phyloP scores from a whole-genome alignment of 2,888 invertebrate species.

The Automeris io region DNA sequence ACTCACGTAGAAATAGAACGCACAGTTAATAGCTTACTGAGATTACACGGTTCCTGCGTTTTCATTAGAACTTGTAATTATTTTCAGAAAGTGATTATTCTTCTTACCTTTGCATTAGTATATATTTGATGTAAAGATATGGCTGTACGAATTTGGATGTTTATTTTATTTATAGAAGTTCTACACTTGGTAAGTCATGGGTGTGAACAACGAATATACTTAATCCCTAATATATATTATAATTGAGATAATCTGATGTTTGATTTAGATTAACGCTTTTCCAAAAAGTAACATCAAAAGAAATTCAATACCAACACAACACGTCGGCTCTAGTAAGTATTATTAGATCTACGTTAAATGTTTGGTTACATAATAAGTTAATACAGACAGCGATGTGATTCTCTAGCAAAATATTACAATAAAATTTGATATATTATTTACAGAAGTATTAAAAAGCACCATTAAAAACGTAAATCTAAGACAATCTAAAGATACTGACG shows the following conservation, averaged over 20 bases:
- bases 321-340: not conserved
- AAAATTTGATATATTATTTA: not conserved
- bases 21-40: conserved; percentile 16
- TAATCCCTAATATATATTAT: not conserved
- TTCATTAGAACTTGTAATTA: conserved; percentile 39
- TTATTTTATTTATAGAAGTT: conserved; percentile 1
- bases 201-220: not conserved
- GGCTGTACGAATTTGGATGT: not conserved
- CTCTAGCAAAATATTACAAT: not conserved
- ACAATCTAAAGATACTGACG: not conserved
- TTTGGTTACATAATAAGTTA: too few relatives aligned
- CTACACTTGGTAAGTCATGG: not conserved
- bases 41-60: conserved; percentile 44
- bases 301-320: not conserved
- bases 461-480: not conserved
- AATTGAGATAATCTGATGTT: not conserved
- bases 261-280: not conserved
- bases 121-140: conserved; percentile 1
- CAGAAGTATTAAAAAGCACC: not conserved
- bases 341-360: not conserved
- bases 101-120: conserved; percentile 6
- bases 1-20: not conserved
- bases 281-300: not conserved
- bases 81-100: conserved; percentile 22
- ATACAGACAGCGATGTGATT: not conserved